Conservation (phyloP, 2,888 invertebrate genomes). For the Eucera pruinosa region DNA sequence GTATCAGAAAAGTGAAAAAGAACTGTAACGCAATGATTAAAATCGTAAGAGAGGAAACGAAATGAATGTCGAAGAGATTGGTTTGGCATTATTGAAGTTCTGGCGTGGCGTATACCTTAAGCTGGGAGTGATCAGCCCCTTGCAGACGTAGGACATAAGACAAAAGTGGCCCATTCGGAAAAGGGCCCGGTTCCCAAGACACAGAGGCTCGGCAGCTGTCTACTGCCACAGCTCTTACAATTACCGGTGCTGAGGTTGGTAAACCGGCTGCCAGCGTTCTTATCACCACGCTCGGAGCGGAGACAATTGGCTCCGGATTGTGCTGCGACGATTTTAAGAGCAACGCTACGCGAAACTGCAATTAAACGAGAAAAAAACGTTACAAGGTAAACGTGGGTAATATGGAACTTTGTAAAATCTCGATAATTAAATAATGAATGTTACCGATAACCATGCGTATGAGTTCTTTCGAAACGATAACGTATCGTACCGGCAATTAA, state of each 20-base stretch:
- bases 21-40: neutral
- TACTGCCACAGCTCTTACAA: conserved; percentile 91
- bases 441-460: too few species aligned
- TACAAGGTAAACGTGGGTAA: too few species aligned
- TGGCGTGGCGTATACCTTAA: conserved; percentile 87
- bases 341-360: conserved; percentile 95
- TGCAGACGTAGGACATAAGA: conserved; percentile 92
- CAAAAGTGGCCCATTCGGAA: conserved; percentile 94
- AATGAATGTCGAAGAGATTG: conserved; percentile 9
- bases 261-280: conserved; percentile 90
- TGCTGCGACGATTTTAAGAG: conserved; percentile 88
- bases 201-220: conserved; percentile 94
- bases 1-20: neutral
- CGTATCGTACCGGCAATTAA: too few species aligned
- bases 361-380: conserved; percentile 47
- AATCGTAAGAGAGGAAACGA: neutral
- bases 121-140: conserved; percentile 86
- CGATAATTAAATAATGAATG: too few species aligned
- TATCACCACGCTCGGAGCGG: conserved; percentile 91
- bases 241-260: conserved; percentile 91
- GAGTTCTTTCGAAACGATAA: too few species aligned
- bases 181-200: conserved; percentile 94
- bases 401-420: too few species aligned
- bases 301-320: conserved; percentile 89
- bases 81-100: conserved; percentile 62